Base-by-base conservation (phyloP, 2,797 vertebrate species). In the Coregonus sp. region DNA sequence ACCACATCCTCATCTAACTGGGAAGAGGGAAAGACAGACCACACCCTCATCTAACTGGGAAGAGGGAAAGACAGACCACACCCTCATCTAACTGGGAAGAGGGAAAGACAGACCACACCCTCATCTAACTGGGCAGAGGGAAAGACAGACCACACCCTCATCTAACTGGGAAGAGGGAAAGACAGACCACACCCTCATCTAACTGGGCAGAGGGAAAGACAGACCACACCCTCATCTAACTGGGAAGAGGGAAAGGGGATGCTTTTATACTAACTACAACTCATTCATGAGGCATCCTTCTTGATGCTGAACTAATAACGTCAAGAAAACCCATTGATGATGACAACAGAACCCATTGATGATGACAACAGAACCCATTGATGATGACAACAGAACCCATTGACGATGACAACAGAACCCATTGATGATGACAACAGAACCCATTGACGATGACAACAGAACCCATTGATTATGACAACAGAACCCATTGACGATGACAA, bases 381-480 rank as follows among this genome's bases (percentile, higher is more conserved):
- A 33, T 33, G 2, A 33, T 25, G 25, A 25, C 25, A 25, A 25
- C 25, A 25, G 25, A 25, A 25, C 25, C 25, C 25, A 25, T 25
- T 25, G 25, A 25, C 25, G 25, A 25, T 25, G 25, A 25, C 25
- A 25, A 82, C 35, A 72, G 31, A 33, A 33, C 0, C 31, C 76
- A 72, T 52, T 50, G 25, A 71, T 0, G 80, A 72, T 66, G 47
- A 75, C 74, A 75, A 82, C 84, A 85, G 84, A 86, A 37, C 75
- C 81, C 80, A 81, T 80, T 79, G 72, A 25, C 4, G n/a, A 56
- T 18, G 50, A 25, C 87, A 84, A 86, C 18, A 79, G 81, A 79
- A 85, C 51, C 78, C 75, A 72, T 87, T 82, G 78, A 85, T 82
- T 83, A 88, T 73, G 40, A 74, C 74, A 75, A 83, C 84, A 84